Base-by-base conservation (phyloP, 2,113 vertebrate genomes). In the western clawed frog (Xenopus tropicalis) region DNA sequence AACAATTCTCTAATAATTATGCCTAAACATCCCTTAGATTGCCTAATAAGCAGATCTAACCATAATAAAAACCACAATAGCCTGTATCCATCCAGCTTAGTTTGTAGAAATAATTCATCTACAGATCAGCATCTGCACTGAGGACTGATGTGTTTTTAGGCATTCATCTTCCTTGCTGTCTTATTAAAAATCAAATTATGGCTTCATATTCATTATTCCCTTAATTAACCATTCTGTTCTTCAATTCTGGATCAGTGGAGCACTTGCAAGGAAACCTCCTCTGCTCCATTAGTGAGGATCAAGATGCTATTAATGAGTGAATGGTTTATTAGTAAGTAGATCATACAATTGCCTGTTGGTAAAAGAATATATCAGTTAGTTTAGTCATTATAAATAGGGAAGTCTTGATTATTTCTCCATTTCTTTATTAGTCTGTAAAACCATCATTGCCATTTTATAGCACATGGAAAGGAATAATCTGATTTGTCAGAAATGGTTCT, bases 271-370 rank as follows among this genome's bases (percentile, higher is more conserved):
- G 3, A 71, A 78, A 61, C 46, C 77, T 56, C 78, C 77, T 81
- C 23, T 0, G 22, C 78, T 82, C 81, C 75, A 85, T 81, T 72
- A 79, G 6, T 56, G 78, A 78, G 74, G 76, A 82, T 76, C 70
- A 43, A 13, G 37, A 37, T 65, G 29, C 37, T 42, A 43, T n/a
- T 42, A 37, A 44, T 42, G 13, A 44, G 62, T 44, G 14, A 13
- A 65, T 65, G n/a, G 37, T 44, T 65, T n/a, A 65, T 65, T 44
- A 20, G 19, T 17, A 5, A 54, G 16, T 48, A 48, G 46, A 48
- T 48, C 11, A 1, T 19, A 54, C 14, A n/a, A 54, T n/a, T 54
- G 1, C 7, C n/a, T 17, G n/a, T 48, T 48, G 12, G 17, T 54
- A 54, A 54, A 54, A 13, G 10, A 17, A 48, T 14, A 4, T 48